A percentile compares a stretch with the other conserved stretches of the same genome.
Evolutionary conservation across 2,797 vertebrate species (phyloP).

Genomic region (Buphagus erythrorhynchus): DNA sequence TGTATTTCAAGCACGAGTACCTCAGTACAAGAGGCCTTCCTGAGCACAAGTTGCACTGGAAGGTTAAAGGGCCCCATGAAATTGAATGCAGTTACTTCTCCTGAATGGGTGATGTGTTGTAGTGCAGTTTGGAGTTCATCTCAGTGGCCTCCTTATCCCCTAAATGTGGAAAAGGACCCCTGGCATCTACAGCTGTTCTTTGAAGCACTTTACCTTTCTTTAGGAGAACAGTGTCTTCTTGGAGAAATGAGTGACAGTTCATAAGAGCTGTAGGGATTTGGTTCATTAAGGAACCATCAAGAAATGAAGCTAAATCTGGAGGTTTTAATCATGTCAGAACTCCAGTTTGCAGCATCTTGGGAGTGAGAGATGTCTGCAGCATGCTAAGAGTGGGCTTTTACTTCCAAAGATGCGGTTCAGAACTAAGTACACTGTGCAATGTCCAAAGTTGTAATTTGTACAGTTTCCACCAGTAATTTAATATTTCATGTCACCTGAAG

Average conservation of each 20-base stretch:
- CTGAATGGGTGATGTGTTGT: background rate
- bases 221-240: background rate
- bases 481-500: constrained; percentile 22
- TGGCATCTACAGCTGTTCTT: background rate
- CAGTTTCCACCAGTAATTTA: background rate
- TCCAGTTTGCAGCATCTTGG: background rate
- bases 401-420: background rate
- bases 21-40: constrained; percentile 10
- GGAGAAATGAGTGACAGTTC: constrained; percentile 49
- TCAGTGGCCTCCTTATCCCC: background rate
- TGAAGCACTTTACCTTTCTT: background rate
- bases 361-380: background rate
- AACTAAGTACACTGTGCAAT: background rate
- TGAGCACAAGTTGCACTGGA: background rate
- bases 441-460: background rate
- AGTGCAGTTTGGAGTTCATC: background rate
- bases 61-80: background rate
- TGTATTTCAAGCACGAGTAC: constrained; percentile 65
- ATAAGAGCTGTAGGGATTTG: background rate
- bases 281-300: constrained; percentile 8
- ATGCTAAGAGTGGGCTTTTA: background rate
- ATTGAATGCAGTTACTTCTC: background rate
- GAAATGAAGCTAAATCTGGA: background rate
- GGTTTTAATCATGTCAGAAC: constrained; percentile 5
- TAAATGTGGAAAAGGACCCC: background rate